Evolutionary conservation across 2,797 vertebrate genomes (phyloP).

Genomic region (Remorina albescens): DNA sequence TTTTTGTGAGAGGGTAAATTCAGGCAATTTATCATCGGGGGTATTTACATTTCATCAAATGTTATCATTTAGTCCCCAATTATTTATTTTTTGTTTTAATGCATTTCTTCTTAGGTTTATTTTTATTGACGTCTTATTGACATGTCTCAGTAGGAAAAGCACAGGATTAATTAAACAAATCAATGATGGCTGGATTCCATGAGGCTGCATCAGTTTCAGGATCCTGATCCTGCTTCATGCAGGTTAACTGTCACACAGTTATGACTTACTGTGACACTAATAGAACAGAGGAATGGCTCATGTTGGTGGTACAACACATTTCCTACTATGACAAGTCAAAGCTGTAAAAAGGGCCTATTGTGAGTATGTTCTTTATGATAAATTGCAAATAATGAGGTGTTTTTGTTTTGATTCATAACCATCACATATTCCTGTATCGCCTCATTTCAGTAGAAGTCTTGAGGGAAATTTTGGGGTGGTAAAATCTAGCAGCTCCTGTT

Average conservation of each 20-base stretch:
- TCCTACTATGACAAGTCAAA: not conserved
- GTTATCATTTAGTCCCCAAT: not conserved
- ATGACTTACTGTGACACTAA: not conserved
- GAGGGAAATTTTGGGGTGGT: not conserved
- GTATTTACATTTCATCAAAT: not conserved
- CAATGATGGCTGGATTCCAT: not conserved
- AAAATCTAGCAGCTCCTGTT: not conserved
- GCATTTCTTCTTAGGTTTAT: not conserved
- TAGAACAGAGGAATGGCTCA: no score
- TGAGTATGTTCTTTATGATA: not conserved
- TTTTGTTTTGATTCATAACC: slow-evolving; percentile 7
- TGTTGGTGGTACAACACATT: not conserved
- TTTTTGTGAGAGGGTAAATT: not conserved
- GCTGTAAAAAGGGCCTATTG: slow-evolving; percentile 2
- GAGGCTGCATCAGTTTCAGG: not conserved
- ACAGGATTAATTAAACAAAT: not conserved
- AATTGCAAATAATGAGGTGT: not conserved
- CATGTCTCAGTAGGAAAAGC: not conserved
- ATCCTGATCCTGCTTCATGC: not conserved
- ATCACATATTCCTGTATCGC: not conserved
- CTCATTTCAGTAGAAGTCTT: not conserved
- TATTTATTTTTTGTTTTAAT: not conserved
- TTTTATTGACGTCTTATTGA: not conserved
- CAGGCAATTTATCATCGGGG: not conserved
- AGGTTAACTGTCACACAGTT: not conserved